A percentile compares a stretch with the other conserved stretches of the same genome.
Evolutionary conservation across 92 coral and sea anemone species (phyloP).

Genomic region (Phenganax marumi): DNA sequence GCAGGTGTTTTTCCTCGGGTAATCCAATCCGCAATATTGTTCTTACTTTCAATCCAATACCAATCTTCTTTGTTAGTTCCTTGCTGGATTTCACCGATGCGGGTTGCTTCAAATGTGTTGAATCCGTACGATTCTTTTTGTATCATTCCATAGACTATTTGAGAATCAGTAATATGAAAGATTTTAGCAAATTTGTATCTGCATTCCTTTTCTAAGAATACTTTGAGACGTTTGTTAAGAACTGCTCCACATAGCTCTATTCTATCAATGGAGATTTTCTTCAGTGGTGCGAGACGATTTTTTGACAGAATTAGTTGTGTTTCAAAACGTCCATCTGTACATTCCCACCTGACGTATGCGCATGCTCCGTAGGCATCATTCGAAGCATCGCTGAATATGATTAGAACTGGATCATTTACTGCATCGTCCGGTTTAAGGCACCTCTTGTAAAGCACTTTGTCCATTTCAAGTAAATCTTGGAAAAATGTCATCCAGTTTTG

Average conservation of each 20-base stretch:
- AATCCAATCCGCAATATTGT: too few relatives aligned
- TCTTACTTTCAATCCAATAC: too few relatives aligned
- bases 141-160: conserved; percentile 60
- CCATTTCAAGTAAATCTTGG: conserved; percentile 52
- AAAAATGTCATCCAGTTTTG: conserved; percentile 51
- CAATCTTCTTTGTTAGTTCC: too few relatives aligned
- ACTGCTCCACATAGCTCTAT: conserved; percentile 59
- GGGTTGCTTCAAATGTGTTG: conserved; percentile 48
- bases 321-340: conserved; percentile 41
- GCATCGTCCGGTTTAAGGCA: conserved; percentile 60
- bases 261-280: conserved; percentile 54
- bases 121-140: conserved; percentile 63
- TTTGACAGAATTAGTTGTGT: conserved; percentile 41
- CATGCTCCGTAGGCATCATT: conserved; percentile 55
- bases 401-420: conserved; percentile 49
- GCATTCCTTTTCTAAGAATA: conserved; percentile 42
- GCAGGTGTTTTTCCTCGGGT: too few relatives aligned
- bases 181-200: conserved; percentile 46
- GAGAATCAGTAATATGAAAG: conserved; percentile 59
- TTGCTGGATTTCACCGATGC: too few relatives aligned
- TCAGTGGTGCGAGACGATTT: conserved; percentile 55
- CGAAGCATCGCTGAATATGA: conserved; percentile 65
- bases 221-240: conserved; percentile 41
- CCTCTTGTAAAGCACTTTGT: conserved; percentile 48
- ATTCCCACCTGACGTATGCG: conserved; percentile 62